phyloP scores from a whole-genome alignment of 2,888 invertebrate species.

The Tenthredo scrophulariae region DNA sequence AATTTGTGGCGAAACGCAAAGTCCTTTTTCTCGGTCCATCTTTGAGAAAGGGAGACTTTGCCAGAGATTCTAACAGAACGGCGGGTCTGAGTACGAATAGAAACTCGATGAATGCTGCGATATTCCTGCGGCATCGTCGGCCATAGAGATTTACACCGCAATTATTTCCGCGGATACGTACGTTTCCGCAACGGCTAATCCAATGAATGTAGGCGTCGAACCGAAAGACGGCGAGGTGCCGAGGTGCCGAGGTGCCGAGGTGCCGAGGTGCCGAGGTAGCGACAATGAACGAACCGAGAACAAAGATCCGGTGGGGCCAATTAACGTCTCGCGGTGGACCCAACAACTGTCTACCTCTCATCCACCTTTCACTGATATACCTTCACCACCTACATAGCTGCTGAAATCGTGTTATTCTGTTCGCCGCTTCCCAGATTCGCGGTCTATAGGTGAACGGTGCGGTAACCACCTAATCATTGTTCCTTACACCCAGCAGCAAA shows the following conservation, averaged over 20 bases:
- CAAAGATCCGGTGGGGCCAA: conserved; percentile 77
- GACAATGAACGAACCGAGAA: conserved; percentile 74
- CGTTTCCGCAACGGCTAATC: conserved; percentile 72
- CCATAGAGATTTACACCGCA: conserved; percentile 67
- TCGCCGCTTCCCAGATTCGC: conserved; percentile 39
- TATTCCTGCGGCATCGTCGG: conserved; percentile 13
- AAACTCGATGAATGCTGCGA: conserved; percentile 39
- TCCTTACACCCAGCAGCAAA: neutral
- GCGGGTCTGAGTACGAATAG: neutral
- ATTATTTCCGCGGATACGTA: conserved; percentile 72
- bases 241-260: conserved; percentile 62
- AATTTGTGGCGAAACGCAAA: neutral
- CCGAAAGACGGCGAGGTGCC: conserved; percentile 69
- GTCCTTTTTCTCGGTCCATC: neutral
- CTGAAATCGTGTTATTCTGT: conserved; percentile 41
- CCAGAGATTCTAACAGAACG: neutral
- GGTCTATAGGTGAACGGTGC: conserved; percentile 44
- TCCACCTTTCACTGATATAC: conserved; percentile 31
- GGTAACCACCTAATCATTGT: conserved; percentile 47
- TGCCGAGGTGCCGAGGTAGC: conserved; percentile 63
- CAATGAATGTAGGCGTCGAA: conserved; percentile 75
- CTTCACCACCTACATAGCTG: conserved; percentile 25
- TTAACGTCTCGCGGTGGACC: conserved; percentile 75
- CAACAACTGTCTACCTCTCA: conserved; percentile 63
- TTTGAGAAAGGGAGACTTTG: neutral